These are phyloP conservation scores for Elysia crispata DNA, from an alignment of 2,888 invertebrate species.

Conservation along the genomic window DNA sequence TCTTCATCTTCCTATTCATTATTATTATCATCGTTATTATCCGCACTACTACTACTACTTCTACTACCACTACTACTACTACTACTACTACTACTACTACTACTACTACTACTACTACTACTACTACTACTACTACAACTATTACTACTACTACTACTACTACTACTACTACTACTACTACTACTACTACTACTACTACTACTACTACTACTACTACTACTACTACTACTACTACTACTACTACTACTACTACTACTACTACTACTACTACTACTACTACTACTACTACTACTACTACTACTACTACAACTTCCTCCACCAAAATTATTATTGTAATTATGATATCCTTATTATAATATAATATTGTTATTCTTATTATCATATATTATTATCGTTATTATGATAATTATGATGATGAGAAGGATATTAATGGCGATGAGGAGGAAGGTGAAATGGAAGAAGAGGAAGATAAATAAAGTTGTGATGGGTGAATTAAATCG, in stretches of 20 bases:
- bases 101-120: background rate
- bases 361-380: too few species aligned
- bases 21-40: too few species aligned
- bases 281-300: constrained; percentile 23
- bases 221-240: constrained; percentile 30
- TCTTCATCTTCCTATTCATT: background rate
- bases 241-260: constrained; percentile 26
- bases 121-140: too few species aligned
- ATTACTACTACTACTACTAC: too few species aligned
- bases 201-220: constrained; percentile 33
- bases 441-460: too few species aligned
- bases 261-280: background rate
- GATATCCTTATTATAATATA: background rate
- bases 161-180: background rate
- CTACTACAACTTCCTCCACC: background rate
- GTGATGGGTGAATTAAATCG: too few species aligned
- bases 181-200: constrained; percentile 5
- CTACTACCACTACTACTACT: background rate
- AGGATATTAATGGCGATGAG: too few species aligned
- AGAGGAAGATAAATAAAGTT: too few species aligned
- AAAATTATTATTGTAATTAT: background rate
- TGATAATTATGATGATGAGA: too few species aligned
- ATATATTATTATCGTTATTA: too few species aligned
- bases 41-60: background rate
- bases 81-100: background rate